These are phyloP conservation scores for Calyptommatus sinebrachiatus DNA, from an alignment of 2,113 vertebrate species.

Conservation along the genomic window DNA sequence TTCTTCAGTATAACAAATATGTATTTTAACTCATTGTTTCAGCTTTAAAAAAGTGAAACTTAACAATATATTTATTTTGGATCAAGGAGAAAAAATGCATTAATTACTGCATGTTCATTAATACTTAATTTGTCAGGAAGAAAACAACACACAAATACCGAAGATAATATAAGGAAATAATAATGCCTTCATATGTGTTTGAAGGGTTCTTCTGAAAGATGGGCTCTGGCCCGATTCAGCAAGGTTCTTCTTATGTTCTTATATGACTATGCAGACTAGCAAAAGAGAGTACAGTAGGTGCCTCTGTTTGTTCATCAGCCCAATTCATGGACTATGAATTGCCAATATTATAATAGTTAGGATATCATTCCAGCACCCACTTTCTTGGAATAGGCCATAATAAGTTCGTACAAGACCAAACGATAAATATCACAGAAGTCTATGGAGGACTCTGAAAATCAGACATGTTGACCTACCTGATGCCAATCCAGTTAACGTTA, in stretches of 20 bases:
- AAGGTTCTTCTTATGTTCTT: too few relatives aligned
- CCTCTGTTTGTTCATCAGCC: not conserved
- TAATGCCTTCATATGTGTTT: not conserved
- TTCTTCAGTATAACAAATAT: not conserved
- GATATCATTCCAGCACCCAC: not conserved
- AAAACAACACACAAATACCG: not conserved
- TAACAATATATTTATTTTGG: not conserved
- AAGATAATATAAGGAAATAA: not conserved
- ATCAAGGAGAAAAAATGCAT: not conserved
- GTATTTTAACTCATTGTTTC: not conserved
- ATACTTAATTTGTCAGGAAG: constrained; percentile 2
- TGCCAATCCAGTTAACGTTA: constrained; percentile 93
- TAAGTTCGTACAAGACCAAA: not conserved
- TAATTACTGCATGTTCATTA: not conserved
- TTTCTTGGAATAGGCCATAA: not conserved
- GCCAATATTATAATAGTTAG: not conserved
- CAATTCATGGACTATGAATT: not conserved
- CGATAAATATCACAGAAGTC: not conserved
- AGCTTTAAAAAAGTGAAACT: not conserved
- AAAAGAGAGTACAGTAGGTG: not conserved
- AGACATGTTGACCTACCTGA: constrained; percentile 78
- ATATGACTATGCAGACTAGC: not conserved
- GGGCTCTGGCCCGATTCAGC: too few relatives aligned
- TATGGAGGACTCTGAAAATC: not conserved
- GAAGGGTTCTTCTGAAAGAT: not conserved